Evolutionary conservation across 1,140 invertebrate species (phyloP).

Genomic region (Gryllus bimaculatus): DNA sequence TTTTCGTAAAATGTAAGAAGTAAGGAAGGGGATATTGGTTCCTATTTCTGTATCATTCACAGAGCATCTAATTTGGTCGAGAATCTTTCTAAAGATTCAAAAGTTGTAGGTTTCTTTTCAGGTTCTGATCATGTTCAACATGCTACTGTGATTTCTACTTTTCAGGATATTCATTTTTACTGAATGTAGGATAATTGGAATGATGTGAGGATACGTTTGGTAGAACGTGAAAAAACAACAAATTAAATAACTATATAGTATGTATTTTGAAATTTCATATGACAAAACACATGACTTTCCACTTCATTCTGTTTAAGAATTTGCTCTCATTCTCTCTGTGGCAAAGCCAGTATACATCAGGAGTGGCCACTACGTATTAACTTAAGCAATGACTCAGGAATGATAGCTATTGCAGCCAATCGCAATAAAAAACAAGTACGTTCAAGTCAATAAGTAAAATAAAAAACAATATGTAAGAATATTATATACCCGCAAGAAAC

Average conservation of each 20-base stretch:
- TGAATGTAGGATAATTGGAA: background rate
- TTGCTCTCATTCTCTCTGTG: background rate
- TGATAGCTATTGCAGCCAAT: background rate
- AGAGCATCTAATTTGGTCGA: too few species aligned
- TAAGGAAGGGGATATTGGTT: too few species aligned
- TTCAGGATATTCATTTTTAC: too few species aligned
- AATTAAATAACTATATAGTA: slow-evolving; percentile 6
- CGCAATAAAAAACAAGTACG: background rate
- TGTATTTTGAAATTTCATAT: slow-evolving; percentile 1
- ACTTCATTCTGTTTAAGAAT: background rate
- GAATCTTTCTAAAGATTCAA: too few species aligned
- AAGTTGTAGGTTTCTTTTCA: too few species aligned
- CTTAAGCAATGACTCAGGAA: background rate
- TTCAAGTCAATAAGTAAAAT: background rate
- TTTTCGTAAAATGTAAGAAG: too few species aligned
- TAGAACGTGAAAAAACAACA: background rate
- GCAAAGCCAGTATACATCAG: slow-evolving; percentile 3
- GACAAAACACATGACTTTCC: background rate
- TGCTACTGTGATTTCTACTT: too few species aligned
- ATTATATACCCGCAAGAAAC: background rate
- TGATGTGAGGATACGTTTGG: background rate
- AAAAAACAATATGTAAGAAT: background rate
- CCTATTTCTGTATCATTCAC: too few species aligned
- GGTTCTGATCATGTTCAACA: too few species aligned
- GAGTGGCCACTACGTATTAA: background rate